A percentile compares a stretch with the other conserved stretches of the same genome.
Conservation (phyloP, 2,113 vertebrate genomes). For the Perca schrenkii region DNA sequence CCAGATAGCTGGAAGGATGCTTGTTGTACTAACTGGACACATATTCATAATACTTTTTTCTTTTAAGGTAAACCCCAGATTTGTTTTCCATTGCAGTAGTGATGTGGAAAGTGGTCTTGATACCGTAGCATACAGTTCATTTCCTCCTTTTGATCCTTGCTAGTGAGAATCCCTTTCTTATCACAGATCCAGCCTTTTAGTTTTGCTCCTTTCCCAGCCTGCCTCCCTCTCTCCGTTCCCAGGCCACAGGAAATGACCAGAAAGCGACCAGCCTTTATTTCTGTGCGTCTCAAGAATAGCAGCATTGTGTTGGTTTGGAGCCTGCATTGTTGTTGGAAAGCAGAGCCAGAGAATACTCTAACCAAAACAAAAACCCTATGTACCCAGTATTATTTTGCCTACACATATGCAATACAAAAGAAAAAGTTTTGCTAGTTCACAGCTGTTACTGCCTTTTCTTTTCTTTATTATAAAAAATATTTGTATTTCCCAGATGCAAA, state of each 20-base stretch:
- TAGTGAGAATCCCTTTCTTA: slow-evolving; percentile 1
- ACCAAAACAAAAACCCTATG: slow-evolving; percentile 55
- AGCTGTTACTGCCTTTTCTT: neutral
- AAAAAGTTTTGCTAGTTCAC: neutral
- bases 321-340: slow-evolving; percentile 78
- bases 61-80: slow-evolving; percentile 7
- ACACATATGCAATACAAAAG: slow-evolving; percentile 12
- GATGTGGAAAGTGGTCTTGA: neutral
- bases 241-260: slow-evolving; percentile 77
- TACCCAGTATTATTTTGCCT: slow-evolving; percentile 22
- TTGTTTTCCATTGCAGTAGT: neutral
- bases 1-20: slow-evolving; percentile 55
- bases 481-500: neutral
- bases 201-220: slow-evolving; percentile 48
- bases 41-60: slow-evolving; percentile 6
- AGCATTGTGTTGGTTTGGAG: slow-evolving; percentile 77
- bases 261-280: slow-evolving; percentile 69
- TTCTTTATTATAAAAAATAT: neutral
- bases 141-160: slow-evolving; percentile 1
- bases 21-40: slow-evolving; percentile 19
- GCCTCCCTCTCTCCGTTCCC: slow-evolving; percentile 61
- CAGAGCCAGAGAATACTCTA: slow-evolving; percentile 45
- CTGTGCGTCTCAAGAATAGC: slow-evolving; percentile 79
- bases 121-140: neutral
- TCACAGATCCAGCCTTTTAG: slow-evolving; percentile 29